Conservation (phyloP, 2,113 vertebrate species). For the Scopus umbretta region DNA sequence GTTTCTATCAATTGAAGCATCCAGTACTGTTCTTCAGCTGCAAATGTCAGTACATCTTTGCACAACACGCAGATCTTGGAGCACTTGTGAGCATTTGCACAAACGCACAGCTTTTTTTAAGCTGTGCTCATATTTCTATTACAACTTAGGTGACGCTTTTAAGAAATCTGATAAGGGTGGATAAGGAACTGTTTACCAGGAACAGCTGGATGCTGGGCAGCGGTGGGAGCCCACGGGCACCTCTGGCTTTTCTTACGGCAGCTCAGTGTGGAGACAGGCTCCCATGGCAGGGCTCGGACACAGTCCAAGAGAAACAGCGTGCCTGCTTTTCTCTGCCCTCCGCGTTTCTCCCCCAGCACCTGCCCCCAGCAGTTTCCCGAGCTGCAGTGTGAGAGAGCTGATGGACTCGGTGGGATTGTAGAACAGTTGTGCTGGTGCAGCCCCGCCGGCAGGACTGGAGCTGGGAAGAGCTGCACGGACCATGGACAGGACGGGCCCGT, state of each 20-base stretch:
- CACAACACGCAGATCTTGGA: too few relatives aligned
- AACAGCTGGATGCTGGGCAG: background rate
- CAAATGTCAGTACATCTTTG: background rate
- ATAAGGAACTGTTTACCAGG: background rate
- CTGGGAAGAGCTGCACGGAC: background rate
- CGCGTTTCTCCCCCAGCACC: background rate
- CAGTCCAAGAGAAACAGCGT: accelerated
- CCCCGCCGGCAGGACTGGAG: background rate
- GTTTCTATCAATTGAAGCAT: background rate
- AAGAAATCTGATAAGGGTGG: background rate
- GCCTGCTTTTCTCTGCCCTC: background rate
- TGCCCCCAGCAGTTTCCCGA: background rate
- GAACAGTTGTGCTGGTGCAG: too few relatives aligned
- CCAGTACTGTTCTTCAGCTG: background rate
- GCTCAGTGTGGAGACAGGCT: background rate
- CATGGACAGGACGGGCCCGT: background rate
- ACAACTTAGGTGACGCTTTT: background rate
- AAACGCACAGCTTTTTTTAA: background rate
- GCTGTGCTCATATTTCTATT: background rate
- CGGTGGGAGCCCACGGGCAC: background rate
- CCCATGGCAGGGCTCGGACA: background rate
- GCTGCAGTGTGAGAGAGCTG: background rate
- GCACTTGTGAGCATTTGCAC: background rate
- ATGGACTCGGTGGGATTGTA: background rate
- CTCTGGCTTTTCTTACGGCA: background rate